Conservation (phyloP, 2,113 vertebrate species). For the Oreotragus oreotragus region DNA sequence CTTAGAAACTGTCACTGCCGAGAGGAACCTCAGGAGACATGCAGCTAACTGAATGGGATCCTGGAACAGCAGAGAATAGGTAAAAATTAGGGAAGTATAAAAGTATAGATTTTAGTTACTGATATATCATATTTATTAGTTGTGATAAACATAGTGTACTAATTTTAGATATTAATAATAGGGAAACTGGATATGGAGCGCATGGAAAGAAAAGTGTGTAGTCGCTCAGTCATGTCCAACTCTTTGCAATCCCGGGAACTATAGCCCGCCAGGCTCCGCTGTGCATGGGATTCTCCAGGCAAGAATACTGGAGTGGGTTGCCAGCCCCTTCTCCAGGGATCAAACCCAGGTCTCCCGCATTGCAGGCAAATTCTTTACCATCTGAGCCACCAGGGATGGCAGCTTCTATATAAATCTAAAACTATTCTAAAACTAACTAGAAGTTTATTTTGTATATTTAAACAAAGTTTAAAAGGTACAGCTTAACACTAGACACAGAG, state of each 20-base stretch:
- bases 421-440: not conserved
- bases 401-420: not conserved
- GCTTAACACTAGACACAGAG: not conserved
- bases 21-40: not conserved
- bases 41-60: too few species aligned
- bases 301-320: not conserved
- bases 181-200: not conserved
- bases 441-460: not conserved
- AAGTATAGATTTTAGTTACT: not conserved
- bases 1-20: not conserved
- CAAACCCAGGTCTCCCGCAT: not conserved
- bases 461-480: not conserved
- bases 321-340: not conserved
- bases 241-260: not conserved
- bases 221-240: fast-evolving
- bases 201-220: not conserved
- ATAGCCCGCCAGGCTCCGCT: not conserved
- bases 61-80: not conserved
- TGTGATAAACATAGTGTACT: not conserved
- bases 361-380: not conserved
- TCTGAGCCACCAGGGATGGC: not conserved
- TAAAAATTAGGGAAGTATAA: not conserved
- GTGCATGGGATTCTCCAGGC: not conserved
- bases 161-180: not conserved
- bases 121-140: not conserved